Evolutionary conservation across 1,140 invertebrate species (phyloP).

Genomic region (Ruditapes philippinarum): DNA sequence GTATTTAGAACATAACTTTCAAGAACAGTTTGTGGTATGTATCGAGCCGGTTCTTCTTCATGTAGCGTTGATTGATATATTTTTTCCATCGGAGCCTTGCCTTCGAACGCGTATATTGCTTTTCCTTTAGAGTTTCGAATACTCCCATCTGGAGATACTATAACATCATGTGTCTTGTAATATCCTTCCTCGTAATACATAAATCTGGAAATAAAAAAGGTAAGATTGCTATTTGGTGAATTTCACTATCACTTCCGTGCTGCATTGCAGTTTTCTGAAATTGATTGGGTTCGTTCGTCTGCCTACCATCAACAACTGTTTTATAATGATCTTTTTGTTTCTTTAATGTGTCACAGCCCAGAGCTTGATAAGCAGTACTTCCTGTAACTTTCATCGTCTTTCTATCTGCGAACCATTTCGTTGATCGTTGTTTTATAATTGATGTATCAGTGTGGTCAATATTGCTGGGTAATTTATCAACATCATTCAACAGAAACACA

Average conservation of each 20-base stretch:
- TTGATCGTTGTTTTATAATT: conserved; percentile 50
- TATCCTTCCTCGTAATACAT: conserved; percentile 54
- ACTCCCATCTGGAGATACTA: conserved; percentile 64
- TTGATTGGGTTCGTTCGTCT: not conserved
- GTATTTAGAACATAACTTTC: conserved; percentile 49
- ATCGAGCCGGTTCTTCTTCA: conserved; percentile 18
- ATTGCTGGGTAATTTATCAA: not conserved
- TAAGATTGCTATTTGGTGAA: conserved; percentile 54
- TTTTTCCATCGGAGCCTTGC: conserved; percentile 48
- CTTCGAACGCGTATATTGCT: conserved; percentile 6
- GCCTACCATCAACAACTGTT: conserved; percentile 26
- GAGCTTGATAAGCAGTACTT: conserved; percentile 46
- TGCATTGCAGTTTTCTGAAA: conserved; percentile 19
- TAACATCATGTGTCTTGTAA: not conserved
- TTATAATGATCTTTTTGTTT: conserved; percentile 60
- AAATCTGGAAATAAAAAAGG: conserved; percentile 45
- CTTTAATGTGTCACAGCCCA: conserved; percentile 46
- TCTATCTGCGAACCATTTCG: conserved; percentile 50
- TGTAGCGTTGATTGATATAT: conserved; percentile 16
- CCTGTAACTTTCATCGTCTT: conserved; percentile 55
- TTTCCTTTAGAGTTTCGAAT: not conserved
- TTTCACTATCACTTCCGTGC: conserved; percentile 56
- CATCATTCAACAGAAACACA: not conserved
- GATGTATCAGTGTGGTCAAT: not conserved
- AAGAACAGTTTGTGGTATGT: conserved; percentile 34